Conservation (phyloP, 1,140 invertebrate species). For the Drosophila varians region DNA sequence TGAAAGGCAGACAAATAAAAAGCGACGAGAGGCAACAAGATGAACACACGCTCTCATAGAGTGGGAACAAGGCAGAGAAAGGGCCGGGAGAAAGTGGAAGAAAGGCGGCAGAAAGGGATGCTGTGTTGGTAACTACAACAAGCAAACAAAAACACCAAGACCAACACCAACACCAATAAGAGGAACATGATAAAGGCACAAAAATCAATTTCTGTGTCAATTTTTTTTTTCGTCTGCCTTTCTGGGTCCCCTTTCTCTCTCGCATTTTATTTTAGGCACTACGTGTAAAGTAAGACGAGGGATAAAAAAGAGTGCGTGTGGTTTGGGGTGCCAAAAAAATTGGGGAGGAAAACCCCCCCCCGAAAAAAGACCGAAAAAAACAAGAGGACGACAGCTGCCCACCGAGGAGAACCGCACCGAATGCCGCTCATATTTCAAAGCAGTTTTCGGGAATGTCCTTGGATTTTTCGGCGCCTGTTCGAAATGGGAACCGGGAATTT, state of each 20-base stretch:
- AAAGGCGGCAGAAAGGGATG: slow-evolving; percentile 17
- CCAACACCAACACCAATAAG: slow-evolving; percentile 16
- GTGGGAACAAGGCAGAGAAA: no score
- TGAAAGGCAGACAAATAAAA: slow-evolving; percentile 48
- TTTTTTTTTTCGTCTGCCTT: slow-evolving; percentile 42
- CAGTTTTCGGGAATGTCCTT: slow-evolving; percentile 49
- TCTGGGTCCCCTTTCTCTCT: background rate
- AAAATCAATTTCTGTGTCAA: slow-evolving; percentile 77
- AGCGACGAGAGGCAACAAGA: slow-evolving; percentile 25
- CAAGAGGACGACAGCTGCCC: background rate
- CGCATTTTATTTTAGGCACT: slow-evolving; percentile 29
- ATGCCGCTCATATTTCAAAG: slow-evolving; percentile 70
- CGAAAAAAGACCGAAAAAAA: slow-evolving; percentile 4
- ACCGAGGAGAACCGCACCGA: slow-evolving; percentile 51
- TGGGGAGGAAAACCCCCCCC: background rate
- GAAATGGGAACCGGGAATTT: slow-evolving; percentile 2
- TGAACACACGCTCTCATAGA: slow-evolving; percentile 8
- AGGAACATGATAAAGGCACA: slow-evolving; percentile 68
- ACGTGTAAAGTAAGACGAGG: slow-evolving; percentile 39
- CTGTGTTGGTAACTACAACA: slow-evolving; percentile 47
- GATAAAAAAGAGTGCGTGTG: slow-evolving; percentile 34
- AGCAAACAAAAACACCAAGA: slow-evolving; percentile 24
- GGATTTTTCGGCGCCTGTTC: slow-evolving; percentile 24
- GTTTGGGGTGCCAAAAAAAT: slow-evolving; percentile 3
- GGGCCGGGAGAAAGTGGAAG: background rate